Evolutionary conservation across 2,888 invertebrate genomes (phyloP), one percentile per base, ranked within the genome.

Genomic region (Vanessa cardui): DNA sequence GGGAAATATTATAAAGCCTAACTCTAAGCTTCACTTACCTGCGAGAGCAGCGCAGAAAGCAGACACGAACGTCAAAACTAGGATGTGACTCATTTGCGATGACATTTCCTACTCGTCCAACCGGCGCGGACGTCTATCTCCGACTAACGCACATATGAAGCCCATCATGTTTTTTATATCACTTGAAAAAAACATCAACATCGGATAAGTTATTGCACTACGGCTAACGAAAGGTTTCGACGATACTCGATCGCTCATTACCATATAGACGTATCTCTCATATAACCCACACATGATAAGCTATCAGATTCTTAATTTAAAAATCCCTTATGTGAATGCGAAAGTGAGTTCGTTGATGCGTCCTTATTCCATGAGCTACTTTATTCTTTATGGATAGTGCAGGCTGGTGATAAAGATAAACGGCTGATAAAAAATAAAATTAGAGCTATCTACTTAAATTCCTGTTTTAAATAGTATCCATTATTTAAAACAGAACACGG

Each of bases 131-230:
- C 62, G 58, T 12, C 62, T 54, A 21, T 54, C 64, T 67, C 62
- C 52, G 44, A 70, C 70, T 70, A 65, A 62, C 64, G 47, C 31
- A 15, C 9, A 56, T 16, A 18, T 33, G 20, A 62, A 47, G 26
- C 26, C 18, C 49, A 46, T 49, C 54, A 33, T 18, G 62, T 62
- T 70, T 69, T 69, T 64, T 70, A 70, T 64, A 68, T 60, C 16
- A 47, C 26, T 39, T 47, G 60, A 59, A 64, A 68, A 46, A 33
- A 63, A 67, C 44, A 46, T 47, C 52, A 54, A 45, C 33, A 46
- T 60, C n/a, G 20, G 15, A 50, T 50, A 54, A 54, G 16, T 54
- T 31, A 54, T 54, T 33, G 54, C 54, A n/a, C 12, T 20, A 16
- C n/a, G n/a, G 6, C 12, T 54, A 26, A 52, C 20, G 33, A 54